Evolutionary conservation across 2,888 invertebrate genomes (phyloP), one percentile per base, ranked within the genome.

Genomic region (Polyploca ridens): DNA sequence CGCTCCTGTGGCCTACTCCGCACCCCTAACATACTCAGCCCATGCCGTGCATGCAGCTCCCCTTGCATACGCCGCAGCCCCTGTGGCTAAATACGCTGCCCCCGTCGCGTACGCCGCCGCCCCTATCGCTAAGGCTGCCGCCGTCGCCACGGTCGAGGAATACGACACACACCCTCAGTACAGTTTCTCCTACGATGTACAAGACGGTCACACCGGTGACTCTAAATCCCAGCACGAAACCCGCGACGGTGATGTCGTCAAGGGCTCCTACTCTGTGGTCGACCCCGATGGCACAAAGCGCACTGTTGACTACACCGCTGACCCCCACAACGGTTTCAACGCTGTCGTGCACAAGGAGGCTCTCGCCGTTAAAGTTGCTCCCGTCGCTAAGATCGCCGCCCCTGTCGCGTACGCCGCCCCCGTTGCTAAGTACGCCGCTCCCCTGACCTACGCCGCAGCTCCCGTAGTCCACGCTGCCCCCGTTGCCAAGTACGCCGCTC

Each of bases 291-390:
- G 94, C 69, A 89, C 85, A 77, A 90, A 89, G 81, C 90, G 94
- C 69, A 93, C 89, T 63, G 94, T 94, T 0, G 94, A 94, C 44
- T 94, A 94, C 85, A 91, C 91, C 67, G 94, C 94, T 66, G 94
- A 94, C 74, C 85, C 89, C 41, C 84, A 91, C 78, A 90, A 93
- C 71, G 94, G 94, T 65, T 94, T 94, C 85, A 94, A 94, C 81
- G 94, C 94, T 44, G 91, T 94, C 41, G 94, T 94, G 13, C 90
- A 86, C 82, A 89, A 78, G 70, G 92, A 93, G 71, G 89, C 94
- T 59, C 78, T 94, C 72, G 88, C 76, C 60, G 41, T 41, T 7
- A 41, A 41, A 41, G 41, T 41, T 0, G 41, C 41, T 3, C 79
- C 81, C 33, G 71, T 69, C 62, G 82, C 88, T 68, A 87, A 88